phyloP scores from a whole-genome alignment of 2,113 vertebrate genomes.

The Eulemur rufifrons region DNA sequence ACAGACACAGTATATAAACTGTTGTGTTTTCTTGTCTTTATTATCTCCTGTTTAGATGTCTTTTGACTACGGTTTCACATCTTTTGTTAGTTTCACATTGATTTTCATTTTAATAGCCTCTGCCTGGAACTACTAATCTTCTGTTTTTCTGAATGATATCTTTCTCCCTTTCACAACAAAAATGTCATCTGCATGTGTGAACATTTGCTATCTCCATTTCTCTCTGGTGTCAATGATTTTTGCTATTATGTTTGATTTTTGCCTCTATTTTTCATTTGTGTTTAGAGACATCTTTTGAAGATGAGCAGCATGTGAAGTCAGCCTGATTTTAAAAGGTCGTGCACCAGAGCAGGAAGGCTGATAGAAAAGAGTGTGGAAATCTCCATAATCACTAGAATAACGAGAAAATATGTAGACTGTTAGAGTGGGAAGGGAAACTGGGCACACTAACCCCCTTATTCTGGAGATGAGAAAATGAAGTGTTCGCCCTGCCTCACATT shows the following conservation, averaged over 20 bases:
- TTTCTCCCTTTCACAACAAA: background rate
- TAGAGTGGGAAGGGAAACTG: background rate
- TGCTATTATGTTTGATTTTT: conserved; percentile 26
- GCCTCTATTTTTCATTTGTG: conserved; percentile 1
- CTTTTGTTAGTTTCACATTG: conserved; percentile 19
- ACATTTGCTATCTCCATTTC: conserved; percentile 18
- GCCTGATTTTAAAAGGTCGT: conserved; percentile 44
- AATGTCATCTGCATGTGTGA: conserved; percentile 24
- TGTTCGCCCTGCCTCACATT: background rate
- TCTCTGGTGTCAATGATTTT: conserved; percentile 3
- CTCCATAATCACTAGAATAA: background rate
- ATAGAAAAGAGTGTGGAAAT: background rate
- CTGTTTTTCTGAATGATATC: background rate
- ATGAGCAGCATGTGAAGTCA: conserved; percentile 18
- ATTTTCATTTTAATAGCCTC: conserved; percentile 42
- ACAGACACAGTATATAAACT: background rate
- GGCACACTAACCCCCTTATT: background rate
- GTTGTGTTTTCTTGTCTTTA: background rate
- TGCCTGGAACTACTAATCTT: background rate
- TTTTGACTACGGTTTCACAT: background rate
- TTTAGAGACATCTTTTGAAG: conserved; percentile 40
- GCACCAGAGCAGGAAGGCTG: background rate
- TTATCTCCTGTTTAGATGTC: background rate
- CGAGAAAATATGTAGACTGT: background rate
- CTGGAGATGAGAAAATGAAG: background rate